Evolutionary conservation across 2,113 vertebrate genomes (phyloP), one percentile per base, ranked within the genome.

Genomic region (Ophthalmolycus amberensis): DNA sequence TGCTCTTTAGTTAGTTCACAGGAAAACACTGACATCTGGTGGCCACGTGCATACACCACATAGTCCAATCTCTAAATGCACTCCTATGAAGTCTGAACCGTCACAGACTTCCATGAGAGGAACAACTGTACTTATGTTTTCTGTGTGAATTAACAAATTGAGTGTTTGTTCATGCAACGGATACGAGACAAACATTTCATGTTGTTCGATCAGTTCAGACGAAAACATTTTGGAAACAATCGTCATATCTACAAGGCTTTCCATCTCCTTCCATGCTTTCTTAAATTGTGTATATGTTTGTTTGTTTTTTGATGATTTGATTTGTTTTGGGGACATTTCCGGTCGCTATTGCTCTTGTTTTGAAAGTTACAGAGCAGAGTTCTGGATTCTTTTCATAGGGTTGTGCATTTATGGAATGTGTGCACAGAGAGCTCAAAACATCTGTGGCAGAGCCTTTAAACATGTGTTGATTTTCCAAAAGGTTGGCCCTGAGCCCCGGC

Each of bases 11-110:
- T 38, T 38, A 12, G 44, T 56, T 2, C 16, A 42, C 48, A 40
- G 71, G 32, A 74, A 54, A 83, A 88, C 71, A 77, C 74, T 90
- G 92, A 85, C 90, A 89, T 22, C 91, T 89, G 58, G 81, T 87
- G 93, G 88, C 37, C 71, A 42, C 14, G 0, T 18, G 52, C 56
- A 5, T 6, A 18, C 58, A 60, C 7, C 7, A 58, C 88, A 80
- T 22, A 11, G 7, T 20, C 48, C 10, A 29, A 5, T 14, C 9
- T 32, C 6, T 22, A 50, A n/a, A 50, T 62, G 42, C 64, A 32
- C 16, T 9, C 6, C 60, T 32, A 8, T 10, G 12, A 34, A 4
- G 20, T 25, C 4, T 63, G 29, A 37, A 25, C 12, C 27, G n/a
- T 16, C 1, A 20, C 22, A 29, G 42, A 38, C 25, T 29, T 54